These are phyloP conservation scores for Caenorhabditis tropicalis DNA, from an alignment of 1,140 invertebrate species.

Conservation along the genomic window DNA sequence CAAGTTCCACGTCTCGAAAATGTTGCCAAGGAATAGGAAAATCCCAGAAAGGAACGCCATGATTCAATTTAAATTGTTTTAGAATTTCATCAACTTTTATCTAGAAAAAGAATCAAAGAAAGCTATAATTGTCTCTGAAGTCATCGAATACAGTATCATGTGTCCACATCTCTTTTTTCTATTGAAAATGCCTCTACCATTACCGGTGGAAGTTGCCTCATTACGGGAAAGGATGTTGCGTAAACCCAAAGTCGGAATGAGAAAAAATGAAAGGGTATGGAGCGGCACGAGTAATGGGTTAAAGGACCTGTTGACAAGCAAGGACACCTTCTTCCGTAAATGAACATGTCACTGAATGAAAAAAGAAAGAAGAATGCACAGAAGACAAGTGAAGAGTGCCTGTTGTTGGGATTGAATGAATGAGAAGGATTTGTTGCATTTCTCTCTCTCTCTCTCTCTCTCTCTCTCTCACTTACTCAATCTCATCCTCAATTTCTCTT, in stretches of 20 bases:
- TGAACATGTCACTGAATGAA: conserved; percentile 25
- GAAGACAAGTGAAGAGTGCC: neutral
- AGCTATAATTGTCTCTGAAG: neutral
- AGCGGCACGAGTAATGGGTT: conserved; percentile 39
- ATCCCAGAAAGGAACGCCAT: neutral
- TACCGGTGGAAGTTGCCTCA: conserved; percentile 39
- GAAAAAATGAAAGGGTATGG: conserved; percentile 35
- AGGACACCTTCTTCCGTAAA: conserved; percentile 42
- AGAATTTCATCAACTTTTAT: no score
- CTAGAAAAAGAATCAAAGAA: neutral
- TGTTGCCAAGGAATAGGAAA: neutral
- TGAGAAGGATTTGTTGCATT: conserved; percentile 19
- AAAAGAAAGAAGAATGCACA: neutral
- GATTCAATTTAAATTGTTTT: no score
- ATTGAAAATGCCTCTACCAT: neutral
- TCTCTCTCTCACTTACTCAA: neutral
- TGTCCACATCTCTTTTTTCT: neutral
- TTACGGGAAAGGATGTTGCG: conserved; percentile 21
- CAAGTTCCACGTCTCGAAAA: neutral
- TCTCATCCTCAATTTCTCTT: neutral
- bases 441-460: neutral
- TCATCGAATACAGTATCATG: neutral
- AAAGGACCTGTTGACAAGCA: conserved; percentile 41
- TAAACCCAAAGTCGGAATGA: conserved; percentile 28
- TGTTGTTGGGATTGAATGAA: neutral